These are phyloP conservation scores for Noctua janthina DNA, from an alignment of 2,888 invertebrate species.

Conservation along the genomic window DNA sequence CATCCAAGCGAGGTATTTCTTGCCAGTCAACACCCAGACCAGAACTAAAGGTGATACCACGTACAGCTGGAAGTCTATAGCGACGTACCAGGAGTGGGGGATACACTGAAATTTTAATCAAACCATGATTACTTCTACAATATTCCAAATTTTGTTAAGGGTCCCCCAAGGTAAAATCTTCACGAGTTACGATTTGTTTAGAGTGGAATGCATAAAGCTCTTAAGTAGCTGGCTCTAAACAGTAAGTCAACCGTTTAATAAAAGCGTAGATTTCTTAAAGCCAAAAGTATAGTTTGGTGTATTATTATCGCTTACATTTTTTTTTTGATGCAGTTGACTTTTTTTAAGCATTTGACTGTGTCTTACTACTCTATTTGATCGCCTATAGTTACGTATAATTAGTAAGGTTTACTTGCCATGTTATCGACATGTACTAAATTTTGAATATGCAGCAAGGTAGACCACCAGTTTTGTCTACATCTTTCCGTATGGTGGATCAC, in stretches of 20 bases:
- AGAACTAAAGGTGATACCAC: conserved; percentile 76
- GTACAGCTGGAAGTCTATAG: conserved; percentile 74
- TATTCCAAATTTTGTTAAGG: background rate
- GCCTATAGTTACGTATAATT: background rate
- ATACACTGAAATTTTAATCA: conserved; percentile 73
- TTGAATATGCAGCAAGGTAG: conserved; percentile 77
- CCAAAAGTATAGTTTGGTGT: background rate
- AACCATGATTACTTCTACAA: background rate
- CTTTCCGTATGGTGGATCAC: conserved; percentile 71
- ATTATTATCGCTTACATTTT: background rate
- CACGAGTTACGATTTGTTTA: background rate
- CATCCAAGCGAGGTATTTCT: conserved; percentile 70
- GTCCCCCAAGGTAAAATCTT: background rate
- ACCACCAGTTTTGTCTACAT: conserved; percentile 76
- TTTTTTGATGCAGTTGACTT: background rate
- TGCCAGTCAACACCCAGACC: conserved; percentile 72
- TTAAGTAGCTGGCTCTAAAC: background rate
- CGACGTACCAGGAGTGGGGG: conserved; percentile 75
- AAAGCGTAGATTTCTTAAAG: background rate
- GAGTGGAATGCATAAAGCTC: background rate
- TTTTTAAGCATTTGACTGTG: background rate
- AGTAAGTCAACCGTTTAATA: background rate
- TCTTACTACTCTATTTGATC: background rate
- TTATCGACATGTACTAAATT: conserved; percentile 70
- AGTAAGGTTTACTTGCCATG: conserved; percentile 64